These are phyloP conservation scores for Pseudopodoces humilis DNA, from an alignment of 2,113 vertebrate species.

Conservation along the genomic window DNA sequence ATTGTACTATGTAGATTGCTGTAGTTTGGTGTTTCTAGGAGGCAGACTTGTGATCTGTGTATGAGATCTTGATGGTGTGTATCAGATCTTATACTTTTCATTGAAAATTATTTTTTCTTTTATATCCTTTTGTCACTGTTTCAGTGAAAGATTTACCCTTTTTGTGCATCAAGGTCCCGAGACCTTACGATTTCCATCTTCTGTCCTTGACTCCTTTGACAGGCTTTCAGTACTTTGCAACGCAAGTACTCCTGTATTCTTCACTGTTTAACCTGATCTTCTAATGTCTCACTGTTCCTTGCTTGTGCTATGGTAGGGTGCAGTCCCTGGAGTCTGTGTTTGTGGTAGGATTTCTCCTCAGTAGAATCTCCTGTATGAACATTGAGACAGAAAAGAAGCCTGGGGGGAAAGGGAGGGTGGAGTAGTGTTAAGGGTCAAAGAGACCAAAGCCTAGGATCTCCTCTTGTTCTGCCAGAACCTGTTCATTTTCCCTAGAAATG, in stretches of 20 bases:
- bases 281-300: not conserved
- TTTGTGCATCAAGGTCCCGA: not conserved
- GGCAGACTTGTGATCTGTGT: not conserved
- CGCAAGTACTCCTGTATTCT: not conserved
- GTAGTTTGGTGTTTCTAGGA: not conserved
- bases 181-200: accelerated
- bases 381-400: not conserved
- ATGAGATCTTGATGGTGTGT: too few relatives aligned
- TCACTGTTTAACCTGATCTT: not conserved
- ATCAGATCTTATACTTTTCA: not conserved
- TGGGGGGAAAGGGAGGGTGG: not conserved
- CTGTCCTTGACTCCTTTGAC: not conserved
- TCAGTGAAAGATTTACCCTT: not conserved
- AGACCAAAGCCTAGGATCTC: not conserved
- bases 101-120: not conserved
- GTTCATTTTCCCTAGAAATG: not conserved
- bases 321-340: not conserved
- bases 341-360: not conserved
- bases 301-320: not conserved
- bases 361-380: not conserved
- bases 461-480: not conserved
- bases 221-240: not conserved
- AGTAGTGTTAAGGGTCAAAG: not conserved
- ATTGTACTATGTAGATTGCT: not conserved
- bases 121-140: not conserved